Percentiles rank a stretch among this genome's conserved stretches.
These are phyloP conservation scores for Drosophila varians DNA, from an alignment of 1,140 invertebrate genomes.

Conservation along the genomic window DNA sequence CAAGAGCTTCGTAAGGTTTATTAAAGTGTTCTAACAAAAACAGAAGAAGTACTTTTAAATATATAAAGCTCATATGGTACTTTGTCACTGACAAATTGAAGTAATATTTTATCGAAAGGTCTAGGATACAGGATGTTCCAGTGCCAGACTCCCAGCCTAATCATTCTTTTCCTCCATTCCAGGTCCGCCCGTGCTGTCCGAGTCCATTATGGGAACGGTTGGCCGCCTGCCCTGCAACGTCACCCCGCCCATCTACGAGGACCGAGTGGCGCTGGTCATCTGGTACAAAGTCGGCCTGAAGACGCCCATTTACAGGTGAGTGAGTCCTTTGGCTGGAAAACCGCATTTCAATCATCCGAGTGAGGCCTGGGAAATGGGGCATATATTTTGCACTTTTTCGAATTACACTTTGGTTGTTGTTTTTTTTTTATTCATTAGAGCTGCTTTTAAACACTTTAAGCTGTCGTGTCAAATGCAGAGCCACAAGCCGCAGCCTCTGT, in stretches of 20 bases:
- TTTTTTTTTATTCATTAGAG: constrained; percentile 12
- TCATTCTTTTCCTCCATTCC: constrained; percentile 56
- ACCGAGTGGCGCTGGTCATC: constrained; percentile 91
- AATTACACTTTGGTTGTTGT: no score
- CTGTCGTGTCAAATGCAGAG: constrained; percentile 64
- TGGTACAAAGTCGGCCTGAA: constrained; percentile 93
- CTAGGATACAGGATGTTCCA: not conserved
- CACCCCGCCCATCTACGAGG: constrained; percentile 88
- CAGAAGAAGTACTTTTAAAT: not conserved
- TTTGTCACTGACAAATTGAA: not conserved
- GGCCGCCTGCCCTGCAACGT: constrained; percentile 93
- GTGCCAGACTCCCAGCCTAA: constrained; percentile 39
- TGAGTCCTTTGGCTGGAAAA: not conserved
- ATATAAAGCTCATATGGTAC: not conserved
- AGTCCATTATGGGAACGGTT: constrained; percentile 89
- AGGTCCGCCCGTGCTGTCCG: constrained; percentile 87
- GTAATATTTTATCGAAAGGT: not conserved
- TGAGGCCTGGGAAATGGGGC: constrained; percentile 6
- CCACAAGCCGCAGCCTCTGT: constrained; percentile 22
- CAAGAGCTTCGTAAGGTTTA: no score
- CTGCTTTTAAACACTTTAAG: constrained; percentile 48
- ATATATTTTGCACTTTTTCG: not conserved
- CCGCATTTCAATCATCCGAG: not conserved
- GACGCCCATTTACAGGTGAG: constrained; percentile 93
- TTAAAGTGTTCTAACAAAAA: not conserved